Evolutionary conservation across 2,888 invertebrate species (phyloP).

Genomic region (Agrotis exclamationis): DNA sequence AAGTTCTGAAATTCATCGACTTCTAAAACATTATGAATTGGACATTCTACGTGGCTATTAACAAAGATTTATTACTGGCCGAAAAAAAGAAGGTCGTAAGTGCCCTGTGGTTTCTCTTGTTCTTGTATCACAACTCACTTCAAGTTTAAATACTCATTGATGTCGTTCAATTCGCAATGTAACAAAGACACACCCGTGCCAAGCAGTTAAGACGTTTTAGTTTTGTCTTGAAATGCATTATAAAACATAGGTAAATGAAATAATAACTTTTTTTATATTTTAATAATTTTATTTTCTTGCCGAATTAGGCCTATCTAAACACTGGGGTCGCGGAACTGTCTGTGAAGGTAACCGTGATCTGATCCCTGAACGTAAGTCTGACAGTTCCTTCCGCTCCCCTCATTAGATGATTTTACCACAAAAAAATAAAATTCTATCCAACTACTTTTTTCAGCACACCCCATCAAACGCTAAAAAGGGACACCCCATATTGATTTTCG

Average conservation of each 20-base stretch:
- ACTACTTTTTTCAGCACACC: too few species aligned
- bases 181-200: conserved; percentile 45
- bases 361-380: too few species aligned
- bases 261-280: too few species aligned
- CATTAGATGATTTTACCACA: too few species aligned
- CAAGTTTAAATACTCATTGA: conserved; percentile 48
- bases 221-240: conserved; percentile 24
- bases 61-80: conserved; percentile 1
- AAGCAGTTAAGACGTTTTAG: conserved; percentile 1
- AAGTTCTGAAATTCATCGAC: conserved; percentile 11
- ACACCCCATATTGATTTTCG: background rate
- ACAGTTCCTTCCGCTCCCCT: too few species aligned
- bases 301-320: background rate
- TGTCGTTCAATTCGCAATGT: conserved; percentile 30
- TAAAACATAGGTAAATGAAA: conserved; percentile 10
- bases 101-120: conserved; percentile 6
- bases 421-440: too few species aligned
- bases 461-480: background rate
- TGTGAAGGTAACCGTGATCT: too few species aligned
- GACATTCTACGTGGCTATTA: conserved; percentile 2
- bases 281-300: too few species aligned
- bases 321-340: too few species aligned
- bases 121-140: background rate
- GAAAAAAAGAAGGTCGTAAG: background rate
- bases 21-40: conserved; percentile 15